phyloP scores from a whole-genome alignment of 2,113 vertebrate species.

The Chamaea fasciata region DNA sequence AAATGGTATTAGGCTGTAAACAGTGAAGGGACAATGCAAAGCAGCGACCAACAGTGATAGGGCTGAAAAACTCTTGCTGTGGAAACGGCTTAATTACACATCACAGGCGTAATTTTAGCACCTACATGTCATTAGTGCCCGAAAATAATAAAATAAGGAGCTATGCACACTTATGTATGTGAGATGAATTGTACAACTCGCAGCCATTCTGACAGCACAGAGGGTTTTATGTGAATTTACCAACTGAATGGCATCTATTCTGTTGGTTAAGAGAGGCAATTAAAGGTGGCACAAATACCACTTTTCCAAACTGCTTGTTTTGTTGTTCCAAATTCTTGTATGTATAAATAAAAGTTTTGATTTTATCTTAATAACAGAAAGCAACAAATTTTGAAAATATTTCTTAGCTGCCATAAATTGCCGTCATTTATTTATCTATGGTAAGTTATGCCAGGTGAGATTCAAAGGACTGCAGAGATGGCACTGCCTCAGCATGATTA shows the following conservation, averaged over 20 bases:
- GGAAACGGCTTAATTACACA: neutral
- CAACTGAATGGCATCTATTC: neutral
- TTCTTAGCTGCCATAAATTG: neutral
- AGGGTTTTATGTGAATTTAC: neutral
- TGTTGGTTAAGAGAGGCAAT: neutral
- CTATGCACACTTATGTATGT: neutral
- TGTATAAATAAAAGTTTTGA: neutral
- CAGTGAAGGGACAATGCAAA: neutral
- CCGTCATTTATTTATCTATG: neutral
- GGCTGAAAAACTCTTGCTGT: neutral
- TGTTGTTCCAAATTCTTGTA: too few species aligned
- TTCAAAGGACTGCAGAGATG: neutral
- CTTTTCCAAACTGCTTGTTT: neutral
- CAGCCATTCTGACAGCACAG: neutral
- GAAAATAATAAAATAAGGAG: neutral
- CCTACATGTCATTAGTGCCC: rapidly evolving
- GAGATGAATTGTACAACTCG: neutral
- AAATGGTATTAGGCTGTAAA: neutral
- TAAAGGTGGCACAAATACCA: neutral
- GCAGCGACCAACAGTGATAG: neutral
- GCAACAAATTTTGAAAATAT: neutral
- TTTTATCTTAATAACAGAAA: neutral
- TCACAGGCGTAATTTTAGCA: too few species aligned
- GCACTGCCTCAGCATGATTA: neutral
- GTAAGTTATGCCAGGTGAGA: neutral